Evolutionary conservation across 2,113 vertebrate genomes (phyloP), one percentile per base, ranked within the genome.

Genomic region (Calypte anna): DNA sequence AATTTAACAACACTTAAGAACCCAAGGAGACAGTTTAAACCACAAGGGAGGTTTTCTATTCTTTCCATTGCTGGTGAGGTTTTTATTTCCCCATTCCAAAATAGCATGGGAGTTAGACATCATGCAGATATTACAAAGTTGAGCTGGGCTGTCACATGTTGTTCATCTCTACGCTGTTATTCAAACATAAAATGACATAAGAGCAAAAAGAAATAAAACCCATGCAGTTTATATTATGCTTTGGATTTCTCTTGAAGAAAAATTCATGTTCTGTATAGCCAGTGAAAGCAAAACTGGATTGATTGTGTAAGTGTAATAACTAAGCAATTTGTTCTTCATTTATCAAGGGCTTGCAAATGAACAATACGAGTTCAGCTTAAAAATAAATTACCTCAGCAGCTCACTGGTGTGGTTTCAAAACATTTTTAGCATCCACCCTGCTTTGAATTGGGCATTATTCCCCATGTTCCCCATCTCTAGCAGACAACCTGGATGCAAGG

Each of bases 1-100:
- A 93, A 96, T 90, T 95, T 96, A 91, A 93, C 70, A 92, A 95
- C 74, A 85, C 74, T 96, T 96, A 94, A 92, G 92, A 95, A 94
- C 70, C 74, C 69, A 85, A 93, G 28, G 55, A 96, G 91, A 95
- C 89, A 95, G 88, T 77, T 96, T 70, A 92, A 97, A 95, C 82
- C 93, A 91, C 86, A 91, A 62, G 89, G 48, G 92, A 92, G 38
- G 40, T 89, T 87, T 95, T 94, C 88, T 92, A 91, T 91, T 96
- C 78, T 95, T 96, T 95, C 80, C 86, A 94, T 55, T 74, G 77
- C 90, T 86, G 64, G 76, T 76, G 82, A 94, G 76, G 69, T 90
- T 96, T 97, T 93, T 75, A 53, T 73, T 93, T 89, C 73, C 51
- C 36, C 38, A 19, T 76, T 83, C 90, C 93, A 96, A 95, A 95